Conservation (phyloP, 1,140 invertebrate species). For the Agraylea sexmaculata region DNA sequence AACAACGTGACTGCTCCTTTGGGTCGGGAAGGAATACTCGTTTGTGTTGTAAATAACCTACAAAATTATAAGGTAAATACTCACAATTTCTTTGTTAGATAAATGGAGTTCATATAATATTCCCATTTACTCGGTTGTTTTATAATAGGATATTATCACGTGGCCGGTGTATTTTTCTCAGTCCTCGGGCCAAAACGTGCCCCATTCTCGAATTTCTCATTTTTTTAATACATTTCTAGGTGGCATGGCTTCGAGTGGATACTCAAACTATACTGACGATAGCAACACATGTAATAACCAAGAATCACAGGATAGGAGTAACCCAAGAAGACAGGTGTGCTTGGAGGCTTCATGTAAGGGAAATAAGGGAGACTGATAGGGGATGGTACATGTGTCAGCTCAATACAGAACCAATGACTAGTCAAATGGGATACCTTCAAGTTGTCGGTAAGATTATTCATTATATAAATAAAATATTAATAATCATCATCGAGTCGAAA, state of each 20-base stretch:
- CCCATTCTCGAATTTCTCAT: no score
- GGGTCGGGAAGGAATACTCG: constrained; percentile 58
- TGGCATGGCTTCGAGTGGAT: constrained; percentile 78
- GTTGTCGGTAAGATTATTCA: constrained; percentile 82
- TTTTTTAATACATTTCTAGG: no score
- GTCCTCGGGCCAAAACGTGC: no score
- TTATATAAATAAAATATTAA: no score
- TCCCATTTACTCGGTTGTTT: not conserved
- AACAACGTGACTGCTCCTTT: constrained; percentile 62
- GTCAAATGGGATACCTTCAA: constrained; percentile 71
- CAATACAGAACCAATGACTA: constrained; percentile 86
- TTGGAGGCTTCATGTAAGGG: constrained; percentile 70
- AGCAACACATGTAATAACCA: constrained; percentile 76
- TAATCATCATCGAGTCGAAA: no score
- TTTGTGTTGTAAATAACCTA: constrained; percentile 62
- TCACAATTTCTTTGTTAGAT: no score
- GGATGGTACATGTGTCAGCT: constrained; percentile 83
- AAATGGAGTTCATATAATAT: no score
- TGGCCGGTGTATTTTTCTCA: no score
- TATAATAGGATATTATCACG: no score
- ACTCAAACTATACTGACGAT: constrained; percentile 82
- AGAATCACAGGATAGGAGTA: constrained; percentile 71
- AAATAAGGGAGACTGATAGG: constrained; percentile 60
- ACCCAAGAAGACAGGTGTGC: constrained; percentile 66
- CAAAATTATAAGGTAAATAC: constrained; percentile 57